Conservation (phyloP, 2,888 invertebrate species). For the Conistra vaccinii region DNA sequence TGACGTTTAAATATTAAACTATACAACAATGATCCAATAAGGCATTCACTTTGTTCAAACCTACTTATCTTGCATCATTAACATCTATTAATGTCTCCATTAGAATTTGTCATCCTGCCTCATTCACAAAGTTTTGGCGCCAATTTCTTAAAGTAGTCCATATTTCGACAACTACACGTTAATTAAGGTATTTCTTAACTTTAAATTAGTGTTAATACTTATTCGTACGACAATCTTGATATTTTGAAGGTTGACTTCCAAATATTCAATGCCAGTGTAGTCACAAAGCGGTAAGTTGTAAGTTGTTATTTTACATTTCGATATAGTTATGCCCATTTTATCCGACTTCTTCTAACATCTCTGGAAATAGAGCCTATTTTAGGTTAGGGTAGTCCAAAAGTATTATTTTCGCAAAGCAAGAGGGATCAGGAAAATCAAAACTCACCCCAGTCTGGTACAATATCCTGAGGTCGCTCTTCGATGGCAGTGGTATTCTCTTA, state of each 20-base stretch:
- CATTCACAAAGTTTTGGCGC: constrained; percentile 56
- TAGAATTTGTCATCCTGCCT: constrained; percentile 18
- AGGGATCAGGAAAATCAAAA: constrained; percentile 59
- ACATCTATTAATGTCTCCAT: constrained; percentile 32
- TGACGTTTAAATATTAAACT: constrained; percentile 67
- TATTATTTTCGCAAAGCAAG: constrained; percentile 34
- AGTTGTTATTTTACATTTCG: neutral
- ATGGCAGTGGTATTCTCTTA: constrained; percentile 88
- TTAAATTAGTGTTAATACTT: constrained; percentile 43
- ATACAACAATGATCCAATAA: constrained; percentile 63
- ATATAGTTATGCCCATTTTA: neutral
- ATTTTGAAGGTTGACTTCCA: constrained; percentile 65
- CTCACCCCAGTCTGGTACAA: constrained; percentile 95
- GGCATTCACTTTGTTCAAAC: constrained; percentile 58
- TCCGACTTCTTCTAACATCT: neutral
- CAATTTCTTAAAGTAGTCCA: constrained; percentile 38
- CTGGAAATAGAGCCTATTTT: neutral
- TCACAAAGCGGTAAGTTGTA: constrained; percentile 49
- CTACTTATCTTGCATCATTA: constrained; percentile 43
- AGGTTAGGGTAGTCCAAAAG: neutral
- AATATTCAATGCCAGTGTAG: constrained; percentile 63
- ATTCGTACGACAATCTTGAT: constrained; percentile 61
- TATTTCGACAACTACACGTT: constrained; percentile 32
- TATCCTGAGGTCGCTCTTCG: constrained; percentile 91
- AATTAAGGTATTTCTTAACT: constrained; percentile 42